Percentiles rank a stretch among this genome's conserved stretches.
These are phyloP conservation scores for Alaudala cheleensis DNA, from an alignment of 2,113 vertebrate genomes.

Conservation along the genomic window DNA sequence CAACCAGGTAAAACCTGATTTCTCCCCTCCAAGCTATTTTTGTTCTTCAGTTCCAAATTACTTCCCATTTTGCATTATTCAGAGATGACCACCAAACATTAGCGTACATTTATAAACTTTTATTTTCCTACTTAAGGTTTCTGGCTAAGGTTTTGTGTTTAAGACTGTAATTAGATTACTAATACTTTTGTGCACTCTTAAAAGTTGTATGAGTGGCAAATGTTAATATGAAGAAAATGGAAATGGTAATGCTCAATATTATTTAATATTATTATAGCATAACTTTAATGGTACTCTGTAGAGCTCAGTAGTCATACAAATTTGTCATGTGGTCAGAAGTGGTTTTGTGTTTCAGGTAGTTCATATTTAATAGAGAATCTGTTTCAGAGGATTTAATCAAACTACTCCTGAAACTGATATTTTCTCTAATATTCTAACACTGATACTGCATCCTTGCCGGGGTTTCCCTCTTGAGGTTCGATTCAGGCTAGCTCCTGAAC, in stretches of 20 bases:
- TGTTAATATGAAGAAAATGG: neutral
- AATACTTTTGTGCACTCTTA: neutral
- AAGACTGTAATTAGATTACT: neutral
- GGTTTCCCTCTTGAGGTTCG: no score
- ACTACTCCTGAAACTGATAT: neutral
- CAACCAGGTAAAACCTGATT: neutral
- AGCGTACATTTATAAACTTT: neutral
- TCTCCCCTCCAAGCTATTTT: neutral
- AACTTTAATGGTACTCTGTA: neutral
- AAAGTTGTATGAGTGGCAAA: neutral
- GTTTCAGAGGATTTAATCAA: neutral
- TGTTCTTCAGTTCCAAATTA: neutral
- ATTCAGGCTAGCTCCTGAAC: no score
- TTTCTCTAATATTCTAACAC: neutral
- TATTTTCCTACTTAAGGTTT: neutral
- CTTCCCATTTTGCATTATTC: neutral
- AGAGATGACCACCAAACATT: neutral
- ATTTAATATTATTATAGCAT: neutral
- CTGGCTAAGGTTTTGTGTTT: neutral
- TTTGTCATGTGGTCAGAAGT: neutral
- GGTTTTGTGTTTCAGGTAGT: neutral
- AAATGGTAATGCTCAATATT: neutral
- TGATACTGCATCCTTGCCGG: neutral
- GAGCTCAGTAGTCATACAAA: neutral
- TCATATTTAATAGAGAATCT: neutral